Conservation (phyloP, 2,888 invertebrate genomes). For the Chrysina gloriosa region DNA sequence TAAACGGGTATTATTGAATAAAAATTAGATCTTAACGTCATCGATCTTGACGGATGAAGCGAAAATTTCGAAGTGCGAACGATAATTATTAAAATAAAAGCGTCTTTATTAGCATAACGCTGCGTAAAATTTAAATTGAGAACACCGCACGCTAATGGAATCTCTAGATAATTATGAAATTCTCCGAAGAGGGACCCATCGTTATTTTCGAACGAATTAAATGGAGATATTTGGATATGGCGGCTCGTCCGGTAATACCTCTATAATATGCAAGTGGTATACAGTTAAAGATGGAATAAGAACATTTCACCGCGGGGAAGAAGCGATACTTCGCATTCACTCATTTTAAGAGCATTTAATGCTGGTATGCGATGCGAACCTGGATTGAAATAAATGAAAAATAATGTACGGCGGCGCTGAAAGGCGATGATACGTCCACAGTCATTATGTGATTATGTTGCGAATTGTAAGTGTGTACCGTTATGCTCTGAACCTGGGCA, state of each 20-base stretch:
- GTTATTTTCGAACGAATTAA: conserved; percentile 27
- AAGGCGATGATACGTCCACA: conserved; percentile 10
- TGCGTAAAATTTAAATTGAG: conserved; percentile 24
- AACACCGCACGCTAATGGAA: conserved; percentile 19
- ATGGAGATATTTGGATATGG: conserved; percentile 21
- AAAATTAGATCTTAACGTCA: conserved; percentile 34
- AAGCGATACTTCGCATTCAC: background rate
- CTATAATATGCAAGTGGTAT: conserved; percentile 4
- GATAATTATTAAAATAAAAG: conserved; percentile 29
- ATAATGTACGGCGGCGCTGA: conserved; percentile 1
- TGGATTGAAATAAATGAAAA: conserved; percentile 3
- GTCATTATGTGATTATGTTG: conserved; percentile 2
- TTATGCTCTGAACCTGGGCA: too few species aligned
- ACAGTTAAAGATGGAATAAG: conserved; percentile 9
- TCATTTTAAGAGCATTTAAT: conserved; percentile 22
- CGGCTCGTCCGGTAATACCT: background rate
- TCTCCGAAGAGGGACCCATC: background rate
- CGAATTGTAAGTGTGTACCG: background rate
- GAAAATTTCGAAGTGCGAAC: conserved; percentile 8
- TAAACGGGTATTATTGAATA: conserved; percentile 33
- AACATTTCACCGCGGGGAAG: background rate
- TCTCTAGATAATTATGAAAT: conserved; percentile 18
- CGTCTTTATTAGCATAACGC: conserved; percentile 31
- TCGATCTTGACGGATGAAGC: conserved; percentile 23
- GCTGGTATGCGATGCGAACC: background rate